Evolutionary conservation across 2,113 vertebrate species (phyloP).

Genomic region (Indicator maculatus): DNA sequence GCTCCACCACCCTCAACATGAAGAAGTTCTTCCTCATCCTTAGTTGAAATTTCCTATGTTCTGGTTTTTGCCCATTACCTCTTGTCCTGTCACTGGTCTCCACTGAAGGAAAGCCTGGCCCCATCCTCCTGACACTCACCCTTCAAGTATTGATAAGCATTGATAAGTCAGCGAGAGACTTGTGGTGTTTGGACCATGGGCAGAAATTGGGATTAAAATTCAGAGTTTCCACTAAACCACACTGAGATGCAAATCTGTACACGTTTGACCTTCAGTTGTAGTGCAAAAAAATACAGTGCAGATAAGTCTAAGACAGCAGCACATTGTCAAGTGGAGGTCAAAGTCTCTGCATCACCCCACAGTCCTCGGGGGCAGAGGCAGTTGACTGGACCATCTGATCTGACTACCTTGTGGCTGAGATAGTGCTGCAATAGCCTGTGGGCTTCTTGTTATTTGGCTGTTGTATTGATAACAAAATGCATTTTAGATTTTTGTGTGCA

Average conservation of each 20-base stretch:
- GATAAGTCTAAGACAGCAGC: background rate
- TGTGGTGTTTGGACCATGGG: background rate
- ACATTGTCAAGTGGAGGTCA: background rate
- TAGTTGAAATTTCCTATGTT: no score
- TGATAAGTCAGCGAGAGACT: background rate
- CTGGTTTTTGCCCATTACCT: no score
- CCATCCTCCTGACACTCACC: no score
- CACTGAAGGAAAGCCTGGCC: no score
- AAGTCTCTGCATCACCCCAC: background rate
- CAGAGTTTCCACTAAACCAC: background rate
- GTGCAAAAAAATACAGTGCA: background rate
- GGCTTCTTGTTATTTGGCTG: background rate
- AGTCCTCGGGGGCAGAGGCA: background rate
- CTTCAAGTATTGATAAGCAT: no score
- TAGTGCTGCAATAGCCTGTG: background rate
- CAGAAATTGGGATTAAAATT: background rate
- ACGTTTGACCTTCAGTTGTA: background rate
- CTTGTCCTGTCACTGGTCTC: no score
- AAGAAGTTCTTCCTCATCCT: no score
- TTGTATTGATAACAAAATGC: background rate
- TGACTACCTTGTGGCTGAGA: background rate
- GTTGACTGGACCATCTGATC: background rate
- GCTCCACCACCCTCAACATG: no score
- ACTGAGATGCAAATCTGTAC: background rate
- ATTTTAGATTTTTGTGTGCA: background rate